phyloP scores from a whole-genome alignment of 2,888 invertebrate species.

The Corythucha ciliata region DNA sequence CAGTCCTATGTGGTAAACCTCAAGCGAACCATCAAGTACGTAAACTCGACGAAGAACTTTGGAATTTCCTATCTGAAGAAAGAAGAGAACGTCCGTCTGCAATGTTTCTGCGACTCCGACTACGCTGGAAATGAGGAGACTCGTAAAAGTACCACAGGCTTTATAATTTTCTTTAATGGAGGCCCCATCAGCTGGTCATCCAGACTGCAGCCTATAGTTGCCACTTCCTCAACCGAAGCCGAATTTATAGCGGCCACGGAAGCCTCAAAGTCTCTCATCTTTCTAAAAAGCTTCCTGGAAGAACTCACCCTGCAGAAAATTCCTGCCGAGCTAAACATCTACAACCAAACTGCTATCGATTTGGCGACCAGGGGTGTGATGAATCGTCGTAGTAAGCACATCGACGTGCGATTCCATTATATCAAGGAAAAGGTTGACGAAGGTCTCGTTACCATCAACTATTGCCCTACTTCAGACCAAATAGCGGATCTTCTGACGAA shows the following conservation, averaged over 20 bases:
- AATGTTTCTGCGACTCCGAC: conserved; percentile 12
- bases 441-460: background rate
- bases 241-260: conserved; percentile 14
- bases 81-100: too few relatives aligned
- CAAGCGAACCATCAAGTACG: background rate
- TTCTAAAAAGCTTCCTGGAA: background rate
- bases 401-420: conserved; percentile 11
- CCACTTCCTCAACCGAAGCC: conserved; percentile 1
- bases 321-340: background rate
- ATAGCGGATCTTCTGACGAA: conserved; percentile 14
- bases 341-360: background rate
- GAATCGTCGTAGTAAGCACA: conserved; percentile 7
- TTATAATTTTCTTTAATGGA: conserved; percentile 1
- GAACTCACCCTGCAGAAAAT: conserved; percentile 8
- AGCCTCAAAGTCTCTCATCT: conserved; percentile 4
- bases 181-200: conserved; percentile 5
- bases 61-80: conserved; percentile 2
- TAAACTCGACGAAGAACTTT: background rate
- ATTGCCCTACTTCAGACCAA: background rate
- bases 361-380: background rate
- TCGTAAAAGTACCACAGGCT: conserved; percentile 10
- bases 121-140: conserved; percentile 4
- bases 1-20: background rate
- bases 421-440: conserved; percentile 10
- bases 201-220: conserved; percentile 1